Evolutionary conservation across 2,888 invertebrate genomes (phyloP).

Genomic region (Cataglyphis albicans): DNA sequence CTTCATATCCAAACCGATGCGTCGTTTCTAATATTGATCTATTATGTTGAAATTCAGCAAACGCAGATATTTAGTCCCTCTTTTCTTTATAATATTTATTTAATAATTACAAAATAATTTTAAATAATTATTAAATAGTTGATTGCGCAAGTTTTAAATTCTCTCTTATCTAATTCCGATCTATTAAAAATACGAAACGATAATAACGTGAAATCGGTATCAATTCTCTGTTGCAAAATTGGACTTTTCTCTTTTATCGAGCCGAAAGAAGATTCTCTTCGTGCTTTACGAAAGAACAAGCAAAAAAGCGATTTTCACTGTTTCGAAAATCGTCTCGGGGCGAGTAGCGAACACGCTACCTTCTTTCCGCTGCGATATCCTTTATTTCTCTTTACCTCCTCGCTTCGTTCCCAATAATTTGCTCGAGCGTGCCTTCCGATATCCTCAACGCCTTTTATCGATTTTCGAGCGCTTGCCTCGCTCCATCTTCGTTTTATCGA

Average conservation of each 20-base stretch:
- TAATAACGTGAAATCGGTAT: background rate
- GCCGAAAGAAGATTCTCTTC: constrained; percentile 7
- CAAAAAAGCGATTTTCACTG: constrained; percentile 25
- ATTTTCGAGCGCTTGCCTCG: constrained; percentile 47
- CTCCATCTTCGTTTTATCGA: constrained; percentile 62
- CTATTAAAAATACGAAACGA: background rate
- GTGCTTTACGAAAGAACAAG: background rate
- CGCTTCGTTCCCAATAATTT: constrained; percentile 48
- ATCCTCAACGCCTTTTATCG: constrained; percentile 58
- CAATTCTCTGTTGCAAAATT: background rate
- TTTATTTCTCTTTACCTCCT: constrained; percentile 47
- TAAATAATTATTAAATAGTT: background rate
- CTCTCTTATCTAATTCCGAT: background rate
- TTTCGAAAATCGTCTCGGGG: constrained; percentile 42
- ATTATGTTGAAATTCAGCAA: background rate
- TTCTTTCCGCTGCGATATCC: constrained; percentile 44
- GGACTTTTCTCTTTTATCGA: background rate
- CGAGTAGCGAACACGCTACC: constrained; percentile 37
- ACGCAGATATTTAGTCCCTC: background rate
- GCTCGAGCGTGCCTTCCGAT: constrained; percentile 58
- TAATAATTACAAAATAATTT: background rate
- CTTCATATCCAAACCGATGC: background rate
- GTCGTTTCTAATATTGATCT: background rate
- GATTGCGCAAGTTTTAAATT: background rate
- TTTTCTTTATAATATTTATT: background rate